These are phyloP conservation scores for Ericerus pela DNA, from an alignment of 1,140 invertebrate genomes.

Conservation along the genomic window DNA sequence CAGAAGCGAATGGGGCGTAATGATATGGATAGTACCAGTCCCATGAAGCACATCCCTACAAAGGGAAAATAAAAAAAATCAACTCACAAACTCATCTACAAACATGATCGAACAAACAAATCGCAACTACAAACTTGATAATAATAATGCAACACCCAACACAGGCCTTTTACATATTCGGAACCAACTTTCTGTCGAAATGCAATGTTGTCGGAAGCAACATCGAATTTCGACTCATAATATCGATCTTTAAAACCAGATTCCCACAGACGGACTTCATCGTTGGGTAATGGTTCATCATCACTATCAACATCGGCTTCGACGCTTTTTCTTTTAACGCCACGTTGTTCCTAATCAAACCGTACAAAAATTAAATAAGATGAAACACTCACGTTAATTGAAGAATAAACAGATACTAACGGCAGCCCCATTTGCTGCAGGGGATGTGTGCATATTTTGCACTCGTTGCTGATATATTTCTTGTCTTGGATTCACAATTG, in stretches of 20 bases:
- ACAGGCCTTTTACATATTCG: conserved; percentile 89
- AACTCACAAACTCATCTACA: no score
- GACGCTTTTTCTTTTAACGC: conserved; percentile 34
- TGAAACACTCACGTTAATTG: not conserved
- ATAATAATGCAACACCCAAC: conserved; percentile 97
- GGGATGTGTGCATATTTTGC: conserved; percentile 35
- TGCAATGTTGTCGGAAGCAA: conserved; percentile 56
- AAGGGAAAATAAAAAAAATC: conserved; percentile 19
- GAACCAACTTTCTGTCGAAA: conserved; percentile 73
- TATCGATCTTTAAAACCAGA: conserved; percentile 96
- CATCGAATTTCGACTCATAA: conserved; percentile 95
- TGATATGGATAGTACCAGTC: conserved; percentile 99
- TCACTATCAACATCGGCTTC: conserved; percentile 35
- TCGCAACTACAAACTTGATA: conserved; percentile 51
- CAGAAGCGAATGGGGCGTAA: conserved; percentile 99
- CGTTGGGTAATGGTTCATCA: conserved; percentile 65
- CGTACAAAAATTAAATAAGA: not conserved
- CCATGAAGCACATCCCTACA: conserved; percentile 91
- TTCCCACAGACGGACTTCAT: conserved; percentile 93
- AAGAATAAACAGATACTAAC: no score
- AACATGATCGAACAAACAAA: not conserved
- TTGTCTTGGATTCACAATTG: conserved; percentile 45
- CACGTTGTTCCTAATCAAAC: not conserved
- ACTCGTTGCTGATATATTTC: conserved; percentile 52
- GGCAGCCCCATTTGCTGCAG: no score